Evolutionary conservation across 2,113 vertebrate species (phyloP).

Genomic region (Scytalopus superciliaris): DNA sequence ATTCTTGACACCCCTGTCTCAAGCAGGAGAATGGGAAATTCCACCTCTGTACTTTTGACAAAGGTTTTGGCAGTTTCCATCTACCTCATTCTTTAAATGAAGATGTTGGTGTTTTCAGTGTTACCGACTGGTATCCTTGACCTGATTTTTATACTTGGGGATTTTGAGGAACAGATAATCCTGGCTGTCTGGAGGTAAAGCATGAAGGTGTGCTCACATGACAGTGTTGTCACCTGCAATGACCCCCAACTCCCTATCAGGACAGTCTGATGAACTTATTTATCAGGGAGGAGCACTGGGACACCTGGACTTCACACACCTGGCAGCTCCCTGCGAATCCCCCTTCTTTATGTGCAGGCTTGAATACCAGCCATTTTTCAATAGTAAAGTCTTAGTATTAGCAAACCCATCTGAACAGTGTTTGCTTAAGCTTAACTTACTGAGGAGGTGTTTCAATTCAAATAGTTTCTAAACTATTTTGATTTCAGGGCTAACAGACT

Average conservation of each 20-base stretch:
- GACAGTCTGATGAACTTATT: neutral
- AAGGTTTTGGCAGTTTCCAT: neutral
- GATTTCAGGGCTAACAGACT: slow-evolving; percentile 1
- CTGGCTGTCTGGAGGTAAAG: neutral
- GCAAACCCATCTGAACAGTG: neutral
- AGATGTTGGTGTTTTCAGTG: neutral
- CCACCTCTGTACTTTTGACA: neutral
- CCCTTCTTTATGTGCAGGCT: neutral
- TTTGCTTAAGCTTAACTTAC: slow-evolving; percentile 1
- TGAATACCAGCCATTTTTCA: neutral
- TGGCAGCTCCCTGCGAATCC: neutral
- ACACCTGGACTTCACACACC: neutral
- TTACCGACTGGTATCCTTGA: neutral
- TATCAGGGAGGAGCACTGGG: neutral
- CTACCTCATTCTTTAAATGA: neutral
- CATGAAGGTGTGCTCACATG: neutral
- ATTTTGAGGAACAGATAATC: slow-evolving; percentile 4
- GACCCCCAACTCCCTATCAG: neutral
- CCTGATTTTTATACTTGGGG: neutral
- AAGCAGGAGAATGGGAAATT: slow-evolving; percentile 5
- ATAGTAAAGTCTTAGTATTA: neutral
- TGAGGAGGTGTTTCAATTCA: neutral
- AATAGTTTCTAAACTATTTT: neutral
- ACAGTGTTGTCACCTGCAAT: slow-evolving; percentile 3
- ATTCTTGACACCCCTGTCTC: neutral